A percentile compares a stretch with the other conserved stretches of the same genome.
Conservation (phyloP, 2,797 vertebrate species). For the Spinibarbus caldwelli region DNA sequence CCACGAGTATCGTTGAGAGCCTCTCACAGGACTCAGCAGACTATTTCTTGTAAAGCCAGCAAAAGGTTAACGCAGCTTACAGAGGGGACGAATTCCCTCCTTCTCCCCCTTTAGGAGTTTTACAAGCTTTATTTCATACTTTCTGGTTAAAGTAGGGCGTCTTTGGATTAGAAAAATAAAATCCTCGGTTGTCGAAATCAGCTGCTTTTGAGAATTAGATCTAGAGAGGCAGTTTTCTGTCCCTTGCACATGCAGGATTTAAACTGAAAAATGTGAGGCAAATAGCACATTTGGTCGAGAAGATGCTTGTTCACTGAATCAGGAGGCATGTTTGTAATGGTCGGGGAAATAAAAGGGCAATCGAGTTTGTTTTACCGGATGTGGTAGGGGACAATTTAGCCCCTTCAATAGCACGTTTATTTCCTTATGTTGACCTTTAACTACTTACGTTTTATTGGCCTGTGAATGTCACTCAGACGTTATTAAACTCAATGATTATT, state of each 20-base stretch:
- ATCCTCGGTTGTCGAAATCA: slow-evolving; percentile 55
- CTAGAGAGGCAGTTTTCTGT: not conserved
- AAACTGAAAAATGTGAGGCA: slow-evolving; percentile 15
- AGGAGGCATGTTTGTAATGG: slow-evolving; percentile 50
- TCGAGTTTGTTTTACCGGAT: slow-evolving; percentile 67
- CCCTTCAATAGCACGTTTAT: slow-evolving; percentile 44
- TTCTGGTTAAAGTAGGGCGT: slow-evolving; percentile 53
- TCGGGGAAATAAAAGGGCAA: slow-evolving; percentile 56
- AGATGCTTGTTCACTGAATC: slow-evolving; percentile 26
- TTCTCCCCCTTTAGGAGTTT: slow-evolving; percentile 61
- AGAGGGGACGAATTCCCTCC: slow-evolving; percentile 43
- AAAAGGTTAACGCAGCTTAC: slow-evolving; percentile 76
- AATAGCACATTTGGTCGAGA: slow-evolving; percentile 2
- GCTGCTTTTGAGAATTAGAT: slow-evolving; percentile 12
- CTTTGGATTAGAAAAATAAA: slow-evolving; percentile 64
- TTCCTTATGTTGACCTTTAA: slow-evolving; percentile 58
- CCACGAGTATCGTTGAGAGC: slow-evolving; percentile 67
- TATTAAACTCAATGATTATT: not conserved
- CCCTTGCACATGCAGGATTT: not conserved
- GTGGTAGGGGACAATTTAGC: slow-evolving; percentile 54
- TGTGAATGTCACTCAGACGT: slow-evolving; percentile 24
- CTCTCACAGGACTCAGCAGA: slow-evolving; percentile 65
- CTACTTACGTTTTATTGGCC: slow-evolving; percentile 57
- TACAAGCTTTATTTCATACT: slow-evolving; percentile 65
- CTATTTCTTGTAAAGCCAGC: slow-evolving; percentile 72